Base-by-base conservation (phyloP, 2,888 invertebrate species). In the Phania funesta region DNA sequence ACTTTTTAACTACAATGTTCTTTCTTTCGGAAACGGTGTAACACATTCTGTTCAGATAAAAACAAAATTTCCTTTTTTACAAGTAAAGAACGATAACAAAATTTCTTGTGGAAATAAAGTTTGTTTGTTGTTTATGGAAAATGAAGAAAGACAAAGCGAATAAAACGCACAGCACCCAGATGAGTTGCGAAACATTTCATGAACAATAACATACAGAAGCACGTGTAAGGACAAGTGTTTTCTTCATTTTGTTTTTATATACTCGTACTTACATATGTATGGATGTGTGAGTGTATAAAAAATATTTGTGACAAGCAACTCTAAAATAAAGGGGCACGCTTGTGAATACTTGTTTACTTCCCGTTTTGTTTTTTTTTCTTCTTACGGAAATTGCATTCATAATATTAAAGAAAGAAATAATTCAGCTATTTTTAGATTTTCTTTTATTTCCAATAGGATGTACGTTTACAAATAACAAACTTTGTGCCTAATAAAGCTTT, bases 331-430 rank as follows among this genome's bases (percentile, higher is more conserved):
- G 20, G 52, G 1, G 26, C 26, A 56, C 56, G 56, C 35, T 65
- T 41, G 20, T 29, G 64, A 48, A 48, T 2, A n/a, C n/a, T n/a
- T n/a, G n/a, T n/a, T n/a, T n/a, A n/a, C n/a, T n/a, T n/a, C 41
- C 22, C 11, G 13, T 56, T 46, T 16, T 7, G 44, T 44, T 32
- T 7, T 1, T 58, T 5, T 60, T n/a, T 65, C 50, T 65, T 71
- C 76, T 76, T 71, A 65, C 64, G 80, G 80, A 80, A 80, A 80
- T 80, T 80, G 75, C 80, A 75, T 75, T 76, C 75, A 80, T 70
- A 71, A 76, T 52, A 35, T 3, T 35, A 7, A 35, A 35, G 9
- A 5, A 35, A 35, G 7, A 29, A 29, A 29, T 6, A 29, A 29
- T 29, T 6, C 29, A 6, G 4, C 7, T 29, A 29, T 29, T 29